Evolutionary conservation across 2,113 vertebrate species (phyloP).

Genomic region (Equus quagga): DNA sequence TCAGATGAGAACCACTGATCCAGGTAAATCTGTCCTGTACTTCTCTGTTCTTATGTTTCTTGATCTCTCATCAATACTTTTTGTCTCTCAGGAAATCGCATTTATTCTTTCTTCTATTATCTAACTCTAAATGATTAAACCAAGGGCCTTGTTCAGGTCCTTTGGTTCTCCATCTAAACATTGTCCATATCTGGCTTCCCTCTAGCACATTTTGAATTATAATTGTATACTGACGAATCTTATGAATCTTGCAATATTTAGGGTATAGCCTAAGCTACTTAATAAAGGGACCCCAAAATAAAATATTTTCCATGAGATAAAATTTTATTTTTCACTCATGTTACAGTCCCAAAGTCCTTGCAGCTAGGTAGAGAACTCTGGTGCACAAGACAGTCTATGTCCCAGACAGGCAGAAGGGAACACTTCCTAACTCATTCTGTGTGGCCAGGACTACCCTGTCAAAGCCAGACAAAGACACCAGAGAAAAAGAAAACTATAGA

Average conservation of each 20-base stretch:
- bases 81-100: neutral
- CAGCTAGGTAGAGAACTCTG: neutral
- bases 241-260: neutral
- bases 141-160: neutral
- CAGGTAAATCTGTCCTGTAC: neutral
- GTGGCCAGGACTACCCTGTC: neutral
- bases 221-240: neutral
- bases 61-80: neutral
- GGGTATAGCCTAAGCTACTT: neutral
- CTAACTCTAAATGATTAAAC: neutral
- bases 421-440: neutral
- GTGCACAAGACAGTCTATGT: neutral
- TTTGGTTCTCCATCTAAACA: neutral
- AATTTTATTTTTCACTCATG: neutral
- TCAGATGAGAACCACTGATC: neutral
- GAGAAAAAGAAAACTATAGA: neutral
- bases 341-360: neutral
- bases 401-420: neutral
- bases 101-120: neutral
- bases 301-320: neutral
- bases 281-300: neutral
- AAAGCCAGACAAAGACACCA: neutral
- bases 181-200: neutral
- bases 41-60: neutral
- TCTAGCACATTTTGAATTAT: neutral